These are phyloP conservation scores for Euproctis similis DNA, from an alignment of 2,888 invertebrate species.

Conservation along the genomic window DNA sequence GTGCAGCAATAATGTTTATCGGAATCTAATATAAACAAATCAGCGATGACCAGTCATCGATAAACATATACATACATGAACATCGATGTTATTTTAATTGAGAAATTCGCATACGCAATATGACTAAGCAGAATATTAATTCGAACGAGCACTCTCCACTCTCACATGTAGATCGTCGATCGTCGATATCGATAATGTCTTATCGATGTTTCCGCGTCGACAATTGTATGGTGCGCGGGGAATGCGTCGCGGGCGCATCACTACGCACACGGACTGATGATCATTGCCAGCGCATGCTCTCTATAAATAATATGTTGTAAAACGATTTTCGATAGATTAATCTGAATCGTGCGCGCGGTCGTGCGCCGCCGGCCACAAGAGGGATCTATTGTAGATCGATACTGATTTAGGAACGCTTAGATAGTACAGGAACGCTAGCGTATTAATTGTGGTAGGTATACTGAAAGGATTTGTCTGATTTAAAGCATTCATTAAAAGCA, in stretches of 20 bases:
- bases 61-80: slow-evolving; percentile 11
- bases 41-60: slow-evolving; percentile 7
- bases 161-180: slow-evolving; percentile 22
- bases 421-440: slow-evolving; percentile 27
- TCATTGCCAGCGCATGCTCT: slow-evolving; percentile 74
- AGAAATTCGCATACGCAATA: slow-evolving; percentile 27
- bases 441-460: slow-evolving; percentile 25
- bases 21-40: slow-evolving; percentile 5
- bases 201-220: slow-evolving; percentile 42
- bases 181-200: slow-evolving; percentile 32
- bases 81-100: slow-evolving; percentile 20
- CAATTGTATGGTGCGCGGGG: slow-evolving; percentile 28
- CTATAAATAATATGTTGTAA: slow-evolving; percentile 77
- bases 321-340: slow-evolving; percentile 77
- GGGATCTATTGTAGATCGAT: slow-evolving; percentile 73
- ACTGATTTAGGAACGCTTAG: slow-evolving; percentile 46
- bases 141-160: slow-evolving; percentile 20
- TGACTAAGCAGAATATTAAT: slow-evolving; percentile 20
- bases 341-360: slow-evolving; percentile 74
- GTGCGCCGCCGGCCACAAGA: slow-evolving; percentile 66
- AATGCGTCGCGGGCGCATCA: slow-evolving; percentile 47
- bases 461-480: slow-evolving; percentile 13
- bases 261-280: slow-evolving; percentile 72
- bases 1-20: neutral
- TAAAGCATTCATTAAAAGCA: too few relatives aligned